Evolutionary conservation across 2,797 vertebrate genomes (phyloP).

Genomic region (Mormyrus hasselquistii): DNA sequence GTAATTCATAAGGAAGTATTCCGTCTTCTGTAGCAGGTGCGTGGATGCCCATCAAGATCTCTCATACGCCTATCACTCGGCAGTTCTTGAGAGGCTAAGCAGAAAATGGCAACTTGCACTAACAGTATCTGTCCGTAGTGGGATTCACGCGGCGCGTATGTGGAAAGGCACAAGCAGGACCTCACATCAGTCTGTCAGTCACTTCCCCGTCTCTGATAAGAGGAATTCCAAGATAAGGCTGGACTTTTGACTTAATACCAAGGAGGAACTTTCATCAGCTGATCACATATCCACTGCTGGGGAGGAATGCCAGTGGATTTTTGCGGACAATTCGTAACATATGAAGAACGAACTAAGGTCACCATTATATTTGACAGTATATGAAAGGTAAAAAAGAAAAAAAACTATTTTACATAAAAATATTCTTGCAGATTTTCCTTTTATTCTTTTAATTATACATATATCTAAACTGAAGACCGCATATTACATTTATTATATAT

Average conservation of each 20-base stretch:
- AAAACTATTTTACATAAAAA: not conserved
- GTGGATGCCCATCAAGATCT: conserved; percentile 67
- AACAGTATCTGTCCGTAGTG: conserved; percentile 75
- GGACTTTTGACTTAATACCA: conserved; percentile 69
- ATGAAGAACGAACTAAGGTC: not conserved
- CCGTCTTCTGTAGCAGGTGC: conserved; percentile 56
- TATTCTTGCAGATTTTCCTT: not conserved
- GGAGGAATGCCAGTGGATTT: conserved; percentile 36
- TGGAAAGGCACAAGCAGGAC: conserved; percentile 68
- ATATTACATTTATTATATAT: not conserved
- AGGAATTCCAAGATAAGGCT: conserved; percentile 73
- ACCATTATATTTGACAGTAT: not conserved
- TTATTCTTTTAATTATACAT: not conserved
- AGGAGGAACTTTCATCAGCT: conserved; percentile 70
- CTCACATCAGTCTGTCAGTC: conserved; percentile 77
- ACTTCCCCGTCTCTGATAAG: conserved; percentile 69
- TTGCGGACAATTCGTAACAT: not conserved
- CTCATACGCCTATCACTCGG: conserved; percentile 73
- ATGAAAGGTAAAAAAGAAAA: not conserved
- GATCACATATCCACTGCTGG: conserved; percentile 66
- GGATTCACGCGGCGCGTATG: conserved; percentile 66
- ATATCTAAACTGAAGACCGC: not conserved
- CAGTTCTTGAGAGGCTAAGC: conserved; percentile 77
- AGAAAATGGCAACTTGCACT: conserved; percentile 67
- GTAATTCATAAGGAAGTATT: conserved; percentile 55